Percentiles rank a stretch among this genome's conserved stretches.
phyloP scores from a whole-genome alignment of 2,113 vertebrate species.

The Ictalurus furcatus region DNA sequence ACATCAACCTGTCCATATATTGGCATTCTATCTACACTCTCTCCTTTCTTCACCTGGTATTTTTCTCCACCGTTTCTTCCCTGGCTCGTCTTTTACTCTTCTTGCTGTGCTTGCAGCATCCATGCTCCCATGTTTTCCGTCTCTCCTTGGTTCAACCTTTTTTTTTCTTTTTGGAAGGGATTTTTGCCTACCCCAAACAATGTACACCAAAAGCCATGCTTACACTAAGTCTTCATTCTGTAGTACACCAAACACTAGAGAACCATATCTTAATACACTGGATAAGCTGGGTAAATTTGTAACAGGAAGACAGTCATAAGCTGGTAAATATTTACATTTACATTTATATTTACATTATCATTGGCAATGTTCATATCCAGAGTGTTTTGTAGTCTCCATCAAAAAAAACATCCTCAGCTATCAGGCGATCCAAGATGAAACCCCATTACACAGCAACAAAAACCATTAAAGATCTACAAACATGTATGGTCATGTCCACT shows the following conservation, averaged over 20 bases:
- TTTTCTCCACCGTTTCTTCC: background rate
- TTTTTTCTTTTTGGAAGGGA: background rate
- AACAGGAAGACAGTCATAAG: background rate
- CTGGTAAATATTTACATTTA: slow-evolving; percentile 2
- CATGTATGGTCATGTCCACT: background rate
- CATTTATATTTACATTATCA: background rate
- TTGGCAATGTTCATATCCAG: background rate
- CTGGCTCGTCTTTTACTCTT: background rate
- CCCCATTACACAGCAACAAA: background rate
- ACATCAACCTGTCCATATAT: background rate
- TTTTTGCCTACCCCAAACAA: background rate
- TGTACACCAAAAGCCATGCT: background rate
- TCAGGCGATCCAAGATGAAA: background rate
- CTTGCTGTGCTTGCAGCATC: slow-evolving; percentile 5
- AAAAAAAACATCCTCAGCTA: background rate
- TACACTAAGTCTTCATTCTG: background rate
- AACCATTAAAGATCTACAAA: background rate
- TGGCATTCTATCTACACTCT: slow-evolving; percentile 34
- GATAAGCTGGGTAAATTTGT: background rate
- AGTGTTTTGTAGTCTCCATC: background rate
- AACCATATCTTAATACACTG: background rate
- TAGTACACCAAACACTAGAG: background rate
- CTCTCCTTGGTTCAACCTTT: background rate
- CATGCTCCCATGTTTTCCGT: background rate
- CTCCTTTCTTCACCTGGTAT: background rate